Evolutionary conservation across 35 echinoderm and acorn worm genomes (phyloP), one percentile per base, ranked within the genome.

Genomic region (Nesometra sesokonis): DNA sequence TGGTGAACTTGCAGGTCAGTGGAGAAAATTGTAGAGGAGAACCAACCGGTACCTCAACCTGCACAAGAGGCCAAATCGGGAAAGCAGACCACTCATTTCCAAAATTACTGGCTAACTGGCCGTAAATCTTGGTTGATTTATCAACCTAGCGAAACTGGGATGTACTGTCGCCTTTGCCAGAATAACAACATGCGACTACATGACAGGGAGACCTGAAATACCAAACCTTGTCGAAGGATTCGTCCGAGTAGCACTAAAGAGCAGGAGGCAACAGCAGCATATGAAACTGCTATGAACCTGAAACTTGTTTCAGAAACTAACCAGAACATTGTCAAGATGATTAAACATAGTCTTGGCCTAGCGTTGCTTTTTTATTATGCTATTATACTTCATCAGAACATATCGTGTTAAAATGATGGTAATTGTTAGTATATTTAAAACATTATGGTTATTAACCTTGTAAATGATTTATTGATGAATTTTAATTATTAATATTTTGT

Each of bases 111-210:
- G 85, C 29, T 40, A 79, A 85, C 39, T 78, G 78, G 37, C 78
- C 67, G 85, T 78, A 43, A 43, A 43, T 77, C 85, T 87, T 87
- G 85, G 85, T 32, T 78, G 47, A 7, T 7, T 15, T 77, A 87
- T 77, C 86, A 88, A 29, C 77, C 79, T 81, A 11, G 32, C 43
- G 40, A 46, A 30, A 78, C 47, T 81, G n/a, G n/a, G n/a, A n/a
- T n/a, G n/a, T n/a, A n/a, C n/a, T n/a, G n/a, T n/a, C n/a, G n/a
- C n/a, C n/a, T 88, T 40, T 88, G 87, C 46, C 87, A 88, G 79
- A 82, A 82, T 39, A 82, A 88, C 87, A 82, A 88, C 3, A 82
- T 81, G 87, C 47, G 37, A 32, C 87, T 78, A 32, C 82, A 82
- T 82, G 87, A 79, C 80, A n/a, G n/a, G n/a, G n/a, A n/a, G n/a